phyloP scores from a whole-genome alignment of 2,888 invertebrate genomes.

The Patella caerulea region DNA sequence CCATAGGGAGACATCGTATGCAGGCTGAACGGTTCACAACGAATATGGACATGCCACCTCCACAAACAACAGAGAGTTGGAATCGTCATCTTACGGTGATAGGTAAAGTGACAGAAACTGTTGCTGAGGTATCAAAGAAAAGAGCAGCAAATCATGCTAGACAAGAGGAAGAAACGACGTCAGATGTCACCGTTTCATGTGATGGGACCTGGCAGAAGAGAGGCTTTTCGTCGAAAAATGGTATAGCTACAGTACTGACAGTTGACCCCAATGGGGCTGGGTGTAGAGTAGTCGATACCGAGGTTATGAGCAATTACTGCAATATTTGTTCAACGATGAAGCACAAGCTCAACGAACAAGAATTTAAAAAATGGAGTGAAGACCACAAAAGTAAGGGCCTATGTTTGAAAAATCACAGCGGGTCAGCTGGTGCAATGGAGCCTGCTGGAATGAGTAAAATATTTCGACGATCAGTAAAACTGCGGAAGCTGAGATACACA shows the following conservation, averaged over 20 bases:
- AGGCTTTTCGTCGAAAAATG: background rate
- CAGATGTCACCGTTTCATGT: background rate
- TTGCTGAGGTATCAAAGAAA: background rate
- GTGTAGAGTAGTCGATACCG: background rate
- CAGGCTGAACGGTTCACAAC: background rate
- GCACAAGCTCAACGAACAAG: background rate
- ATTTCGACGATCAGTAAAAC: background rate
- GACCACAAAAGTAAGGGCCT: background rate
- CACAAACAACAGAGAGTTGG: too few relatives aligned
- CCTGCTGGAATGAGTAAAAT: background rate
- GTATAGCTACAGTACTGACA: background rate
- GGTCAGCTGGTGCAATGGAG: background rate
- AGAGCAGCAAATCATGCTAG: background rate
- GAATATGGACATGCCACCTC: too few relatives aligned
- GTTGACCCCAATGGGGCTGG: too few relatives aligned
- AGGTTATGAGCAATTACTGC: background rate
- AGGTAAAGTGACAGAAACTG: background rate
- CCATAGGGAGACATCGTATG: background rate
- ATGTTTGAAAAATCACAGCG: background rate
- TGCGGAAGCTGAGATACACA: background rate
- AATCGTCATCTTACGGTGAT: background rate
- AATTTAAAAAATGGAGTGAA: background rate
- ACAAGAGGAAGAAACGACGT: background rate
- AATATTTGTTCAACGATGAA: background rate
- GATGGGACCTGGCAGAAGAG: background rate